phyloP scores from a whole-genome alignment of 2,888 invertebrate genomes.

The Patella caerulea region DNA sequence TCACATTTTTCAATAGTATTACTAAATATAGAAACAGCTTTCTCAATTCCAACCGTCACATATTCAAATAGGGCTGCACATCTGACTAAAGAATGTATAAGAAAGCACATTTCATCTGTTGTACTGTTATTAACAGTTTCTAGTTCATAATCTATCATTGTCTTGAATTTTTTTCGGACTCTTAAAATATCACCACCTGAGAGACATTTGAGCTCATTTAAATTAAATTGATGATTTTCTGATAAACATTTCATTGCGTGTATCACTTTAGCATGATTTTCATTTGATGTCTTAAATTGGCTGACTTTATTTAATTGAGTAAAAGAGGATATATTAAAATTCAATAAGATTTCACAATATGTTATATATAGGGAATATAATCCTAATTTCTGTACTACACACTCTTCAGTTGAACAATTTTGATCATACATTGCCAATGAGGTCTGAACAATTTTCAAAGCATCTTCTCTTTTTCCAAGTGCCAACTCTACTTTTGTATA shows the following conservation, averaged over 20 bases:
- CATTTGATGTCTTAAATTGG: slow-evolving; percentile 14
- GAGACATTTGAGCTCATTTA: slow-evolving; percentile 26
- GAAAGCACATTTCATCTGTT: neutral
- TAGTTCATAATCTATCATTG: slow-evolving; percentile 26
- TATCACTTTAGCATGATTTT: slow-evolving; percentile 30
- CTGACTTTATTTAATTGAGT: slow-evolving; percentile 11
- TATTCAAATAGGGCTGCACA: slow-evolving; percentile 66
- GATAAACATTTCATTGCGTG: slow-evolving; percentile 36
- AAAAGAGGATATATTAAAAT: slow-evolving; percentile 28
- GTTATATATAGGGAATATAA: slow-evolving; percentile 44
- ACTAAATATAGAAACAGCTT: slow-evolving; percentile 34
- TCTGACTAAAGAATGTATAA: slow-evolving; percentile 38
- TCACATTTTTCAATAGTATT: slow-evolving; percentile 13
- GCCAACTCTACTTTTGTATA: slow-evolving; percentile 64
- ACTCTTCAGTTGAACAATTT: slow-evolving; percentile 1
- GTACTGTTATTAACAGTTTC: slow-evolving; percentile 13
- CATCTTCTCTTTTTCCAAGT: slow-evolving; percentile 60
- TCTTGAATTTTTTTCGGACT: slow-evolving; percentile 35
- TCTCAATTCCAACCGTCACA: slow-evolving; percentile 52
- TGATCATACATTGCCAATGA: slow-evolving; percentile 55
- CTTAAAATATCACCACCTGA: slow-evolving; percentile 37
- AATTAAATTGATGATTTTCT: slow-evolving; percentile 36
- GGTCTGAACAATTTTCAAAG: slow-evolving; percentile 59
- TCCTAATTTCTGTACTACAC: slow-evolving; percentile 27
- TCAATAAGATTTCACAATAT: slow-evolving; percentile 46